Percentiles rank a stretch among this genome's conserved stretches.
These are phyloP conservation scores for Bufotes viridis DNA, from an alignment of 2,797 vertebrate genomes.

Conservation along the genomic window DNA sequence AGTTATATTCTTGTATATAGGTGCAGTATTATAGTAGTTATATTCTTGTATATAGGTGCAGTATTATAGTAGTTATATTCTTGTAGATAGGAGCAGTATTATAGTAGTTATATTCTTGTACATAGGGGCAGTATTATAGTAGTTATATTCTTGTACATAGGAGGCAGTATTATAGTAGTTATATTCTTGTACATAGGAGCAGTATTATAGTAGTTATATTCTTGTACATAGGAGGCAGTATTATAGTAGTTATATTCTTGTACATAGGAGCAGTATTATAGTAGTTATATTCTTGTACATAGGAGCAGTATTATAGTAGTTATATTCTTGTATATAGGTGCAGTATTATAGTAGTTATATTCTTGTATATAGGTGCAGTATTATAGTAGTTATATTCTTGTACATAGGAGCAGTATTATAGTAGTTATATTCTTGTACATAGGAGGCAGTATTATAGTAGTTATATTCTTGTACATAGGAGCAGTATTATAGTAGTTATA, in stretches of 20 bases:
- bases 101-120: slow-evolving; percentile 13
- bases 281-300: slow-evolving; percentile 5
- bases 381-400: background rate
- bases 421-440: background rate
- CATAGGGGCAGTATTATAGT: slow-evolving; percentile 6
- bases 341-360: background rate
- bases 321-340: background rate
- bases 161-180: background rate
- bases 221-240: slow-evolving; percentile 4
- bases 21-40: background rate
- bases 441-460: background rate
- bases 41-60: background rate
- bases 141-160: background rate
- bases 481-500: background rate
- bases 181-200: background rate
- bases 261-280: slow-evolving; percentile 10
- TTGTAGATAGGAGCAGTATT: background rate
- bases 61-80: slow-evolving; percentile 1
- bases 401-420: background rate
- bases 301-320: slow-evolving; percentile 3
- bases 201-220: background rate
- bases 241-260: slow-evolving; percentile 9
- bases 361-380: background rate
- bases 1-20: slow-evolving; percentile 1
- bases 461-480: too few species aligned